Percentiles rank a stretch among this genome's conserved stretches.
These are phyloP conservation scores for Drosophila prostipennis DNA, from an alignment of 2,888 invertebrate genomes.

Conservation along the genomic window DNA sequence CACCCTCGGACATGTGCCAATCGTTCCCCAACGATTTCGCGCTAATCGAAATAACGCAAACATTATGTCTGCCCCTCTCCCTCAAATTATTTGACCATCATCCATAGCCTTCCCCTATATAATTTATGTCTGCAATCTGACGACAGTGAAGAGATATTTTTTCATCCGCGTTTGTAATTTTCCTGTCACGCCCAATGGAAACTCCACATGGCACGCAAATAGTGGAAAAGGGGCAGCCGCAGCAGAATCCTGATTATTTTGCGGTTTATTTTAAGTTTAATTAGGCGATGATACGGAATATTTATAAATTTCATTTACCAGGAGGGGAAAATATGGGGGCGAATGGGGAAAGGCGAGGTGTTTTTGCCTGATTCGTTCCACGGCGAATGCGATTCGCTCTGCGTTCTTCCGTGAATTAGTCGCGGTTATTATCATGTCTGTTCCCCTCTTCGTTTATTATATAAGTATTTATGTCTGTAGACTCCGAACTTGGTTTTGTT, in stretches of 20 bases:
- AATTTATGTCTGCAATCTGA: slow-evolving; percentile 73
- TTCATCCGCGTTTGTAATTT: slow-evolving; percentile 55
- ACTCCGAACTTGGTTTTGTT: slow-evolving; percentile 49
- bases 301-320: slow-evolving; percentile 33
- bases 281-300: slow-evolving; percentile 57
- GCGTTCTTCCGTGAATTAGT: slow-evolving; percentile 73
- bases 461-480: slow-evolving; percentile 16
- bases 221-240: slow-evolving; percentile 40
- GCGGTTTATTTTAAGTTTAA: slow-evolving; percentile 75
- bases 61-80: not conserved
- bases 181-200: slow-evolving; percentile 70
- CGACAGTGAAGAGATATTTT: slow-evolving; percentile 44
- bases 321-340: not conserved
- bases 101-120: slow-evolving; percentile 36
- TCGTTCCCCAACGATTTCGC: slow-evolving; percentile 43
- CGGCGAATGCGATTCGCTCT: slow-evolving; percentile 72
- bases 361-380: slow-evolving; percentile 59
- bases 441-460: slow-evolving; percentile 48
- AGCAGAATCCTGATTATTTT: slow-evolving; percentile 57
- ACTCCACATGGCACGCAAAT: slow-evolving; percentile 70
- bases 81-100: slow-evolving; percentile 19
- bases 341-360: slow-evolving; percentile 9
- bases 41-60: slow-evolving; percentile 63
- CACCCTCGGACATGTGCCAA: slow-evolving; percentile 34
- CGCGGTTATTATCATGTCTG: slow-evolving; percentile 73